phyloP scores from a whole-genome alignment of 1,140 invertebrate species.

The Bathynomus jamesi region DNA sequence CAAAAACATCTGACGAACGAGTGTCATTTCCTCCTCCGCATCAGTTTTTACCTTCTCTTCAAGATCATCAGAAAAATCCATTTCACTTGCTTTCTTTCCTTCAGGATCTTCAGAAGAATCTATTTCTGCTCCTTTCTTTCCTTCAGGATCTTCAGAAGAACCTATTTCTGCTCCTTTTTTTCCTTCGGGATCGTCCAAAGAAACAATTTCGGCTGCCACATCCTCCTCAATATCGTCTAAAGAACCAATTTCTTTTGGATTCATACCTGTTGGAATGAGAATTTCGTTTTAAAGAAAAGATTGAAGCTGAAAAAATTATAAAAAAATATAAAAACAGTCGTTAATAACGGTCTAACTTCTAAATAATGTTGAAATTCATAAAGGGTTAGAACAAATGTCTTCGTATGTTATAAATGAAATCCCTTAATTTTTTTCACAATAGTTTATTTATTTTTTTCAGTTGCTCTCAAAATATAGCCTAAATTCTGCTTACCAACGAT shows the following conservation, averaged over 20 bases:
- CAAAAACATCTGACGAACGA: slow-evolving; percentile 83
- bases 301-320: slow-evolving; percentile 26
- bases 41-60: neutral
- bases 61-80: neutral
- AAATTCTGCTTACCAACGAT: slow-evolving; percentile 58
- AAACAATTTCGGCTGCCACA: too few species aligned
- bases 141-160: too few species aligned
- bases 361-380: neutral
- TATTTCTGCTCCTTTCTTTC: too few species aligned
- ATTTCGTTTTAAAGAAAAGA: too few species aligned
- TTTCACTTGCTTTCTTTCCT: neutral
- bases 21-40: slow-evolving; percentile 49
- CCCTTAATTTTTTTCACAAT: neutral
- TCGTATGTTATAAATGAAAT: neutral
- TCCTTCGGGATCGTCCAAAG: too few species aligned
- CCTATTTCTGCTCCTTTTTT: too few species aligned
- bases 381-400: too few species aligned
- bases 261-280: too few species aligned
- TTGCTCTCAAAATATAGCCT: neutral
- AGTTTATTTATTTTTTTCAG: neutral
- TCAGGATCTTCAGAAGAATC: neutral
- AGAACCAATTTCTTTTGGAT: slow-evolving; percentile 67
- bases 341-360: neutral
- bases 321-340: slow-evolving; percentile 7
- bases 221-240: slow-evolving; percentile 52